Percentiles rank a stretch among this genome's conserved stretches.
Evolutionary conservation across 2,888 invertebrate species (phyloP).

Genomic region (Torymus auratus): DNA sequence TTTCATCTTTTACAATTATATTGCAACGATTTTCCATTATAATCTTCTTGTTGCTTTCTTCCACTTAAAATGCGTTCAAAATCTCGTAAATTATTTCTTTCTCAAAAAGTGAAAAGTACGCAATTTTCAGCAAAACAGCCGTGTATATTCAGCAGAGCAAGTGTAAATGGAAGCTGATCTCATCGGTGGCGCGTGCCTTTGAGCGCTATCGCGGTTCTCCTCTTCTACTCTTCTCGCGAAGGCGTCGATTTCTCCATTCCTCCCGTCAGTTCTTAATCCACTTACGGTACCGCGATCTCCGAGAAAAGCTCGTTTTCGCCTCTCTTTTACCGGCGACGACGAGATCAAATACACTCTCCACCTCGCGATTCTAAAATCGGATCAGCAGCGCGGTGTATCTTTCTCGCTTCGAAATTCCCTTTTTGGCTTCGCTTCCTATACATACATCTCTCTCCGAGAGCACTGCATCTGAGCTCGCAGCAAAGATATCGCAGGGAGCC

Average conservation of each 20-base stretch:
- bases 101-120: too few relatives aligned
- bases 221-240: not conserved
- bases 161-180: constrained; percentile 18
- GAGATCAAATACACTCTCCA: constrained; percentile 5
- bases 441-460: too few relatives aligned
- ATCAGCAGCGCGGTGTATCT: not conserved
- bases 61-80: too few relatives aligned
- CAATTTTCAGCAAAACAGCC: too few relatives aligned
- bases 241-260: constrained; percentile 34
- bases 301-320: constrained; percentile 22
- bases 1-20: too few relatives aligned
- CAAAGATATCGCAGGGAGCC: not conserved
- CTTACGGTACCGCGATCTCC: constrained; percentile 13
- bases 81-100: too few relatives aligned
- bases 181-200: not conserved
- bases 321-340: not conserved
- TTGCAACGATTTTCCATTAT: too few relatives aligned
- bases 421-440: too few relatives aligned
- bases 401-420: too few relatives aligned
- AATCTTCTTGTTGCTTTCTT: too few relatives aligned
- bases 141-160: too few relatives aligned
- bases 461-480: not conserved
- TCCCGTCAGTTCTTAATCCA: constrained; percentile 25
- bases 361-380: constrained; percentile 22
- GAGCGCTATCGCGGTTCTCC: not conserved